Conservation (phyloP, 2,888 invertebrate species). For the Ectemnius continuus region DNA sequence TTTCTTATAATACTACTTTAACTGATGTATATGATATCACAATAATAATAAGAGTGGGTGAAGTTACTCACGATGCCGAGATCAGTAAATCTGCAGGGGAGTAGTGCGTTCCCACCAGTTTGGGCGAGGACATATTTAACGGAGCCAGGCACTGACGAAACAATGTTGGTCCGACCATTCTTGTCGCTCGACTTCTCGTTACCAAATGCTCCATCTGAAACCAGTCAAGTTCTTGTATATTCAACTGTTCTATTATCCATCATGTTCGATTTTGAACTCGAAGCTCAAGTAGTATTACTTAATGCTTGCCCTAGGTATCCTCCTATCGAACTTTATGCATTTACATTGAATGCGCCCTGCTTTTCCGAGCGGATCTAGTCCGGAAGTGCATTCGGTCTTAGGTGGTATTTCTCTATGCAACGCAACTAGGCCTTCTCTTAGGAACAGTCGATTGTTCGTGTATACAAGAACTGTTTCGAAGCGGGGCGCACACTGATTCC, state of each 20-base stretch:
- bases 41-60: not conserved
- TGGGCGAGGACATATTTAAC: conserved; percentile 78
- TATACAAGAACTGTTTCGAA: not conserved
- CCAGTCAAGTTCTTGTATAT: not conserved
- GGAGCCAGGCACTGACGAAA: conserved; percentile 50
- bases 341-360: no score
- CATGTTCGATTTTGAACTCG: no score
- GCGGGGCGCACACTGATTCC: not conserved
- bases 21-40: no score
- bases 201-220: conserved; percentile 2
- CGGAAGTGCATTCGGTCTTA: no score
- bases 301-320: not conserved
- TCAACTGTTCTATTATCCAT: no score
- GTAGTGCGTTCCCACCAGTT: conserved; percentile 78
- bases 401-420: conserved; percentile 7
- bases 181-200: conserved; percentile 11
- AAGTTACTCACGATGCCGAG: conserved; percentile 77
- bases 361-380: no score
- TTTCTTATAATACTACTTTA: no score
- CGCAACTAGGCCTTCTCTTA: not conserved
- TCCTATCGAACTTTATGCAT: no score
- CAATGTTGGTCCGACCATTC: conserved; percentile 29
- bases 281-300: no score
- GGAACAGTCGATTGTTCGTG: conserved; percentile 8
- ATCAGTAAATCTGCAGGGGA: conserved; percentile 79